These are phyloP conservation scores for Sitta carolinensis DNA, from an alignment of 2,797 vertebrate genomes.

Conservation along the genomic window DNA sequence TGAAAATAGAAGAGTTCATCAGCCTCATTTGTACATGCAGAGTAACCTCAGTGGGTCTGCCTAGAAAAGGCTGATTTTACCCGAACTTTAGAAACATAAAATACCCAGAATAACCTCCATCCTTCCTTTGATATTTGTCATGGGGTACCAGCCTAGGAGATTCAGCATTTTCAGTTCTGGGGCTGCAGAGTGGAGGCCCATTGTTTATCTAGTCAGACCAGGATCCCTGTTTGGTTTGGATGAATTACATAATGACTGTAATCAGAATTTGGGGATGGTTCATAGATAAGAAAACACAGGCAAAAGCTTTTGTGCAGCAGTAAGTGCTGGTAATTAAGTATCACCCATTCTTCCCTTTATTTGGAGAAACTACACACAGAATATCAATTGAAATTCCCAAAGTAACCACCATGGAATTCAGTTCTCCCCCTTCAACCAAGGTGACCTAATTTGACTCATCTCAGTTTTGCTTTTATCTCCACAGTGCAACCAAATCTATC, in stretches of 20 bases:
- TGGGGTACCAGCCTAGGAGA: neutral
- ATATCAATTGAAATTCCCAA: neutral
- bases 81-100: neutral
- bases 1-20: neutral
- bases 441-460: neutral
- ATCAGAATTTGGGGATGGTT: neutral
- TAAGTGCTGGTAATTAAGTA: neutral
- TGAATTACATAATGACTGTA: conserved; percentile 16
- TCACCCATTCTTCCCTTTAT: neutral
- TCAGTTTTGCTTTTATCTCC: neutral
- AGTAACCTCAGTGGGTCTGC: neutral
- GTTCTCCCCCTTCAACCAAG: neutral
- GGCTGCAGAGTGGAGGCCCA: neutral
- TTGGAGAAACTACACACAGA: neutral
- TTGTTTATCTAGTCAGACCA: neutral
- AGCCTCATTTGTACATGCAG: rapidly evolving
- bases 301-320: neutral
- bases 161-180: neutral
- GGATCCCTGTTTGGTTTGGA: neutral
- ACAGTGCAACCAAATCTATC: neutral
- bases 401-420: neutral
- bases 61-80: neutral
- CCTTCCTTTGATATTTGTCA: neutral
- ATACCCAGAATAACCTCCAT: neutral
- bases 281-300: neutral